Evolutionary conservation across 2,113 vertebrate genomes (phyloP).

Genomic region (Tachysurus vachellii): DNA sequence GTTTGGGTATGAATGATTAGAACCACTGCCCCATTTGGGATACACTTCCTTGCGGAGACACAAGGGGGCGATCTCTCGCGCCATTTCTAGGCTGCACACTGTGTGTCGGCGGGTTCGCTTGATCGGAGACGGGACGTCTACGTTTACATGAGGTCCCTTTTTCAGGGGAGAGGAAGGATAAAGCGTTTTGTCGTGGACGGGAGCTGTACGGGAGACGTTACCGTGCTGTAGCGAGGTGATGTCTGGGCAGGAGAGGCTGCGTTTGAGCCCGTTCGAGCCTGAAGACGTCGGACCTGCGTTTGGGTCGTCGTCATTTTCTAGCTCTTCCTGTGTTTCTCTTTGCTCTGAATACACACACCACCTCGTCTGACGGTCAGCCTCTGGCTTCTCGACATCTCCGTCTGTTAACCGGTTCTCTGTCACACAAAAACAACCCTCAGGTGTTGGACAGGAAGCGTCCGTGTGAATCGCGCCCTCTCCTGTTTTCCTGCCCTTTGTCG

Average conservation of each 20-base stretch:
- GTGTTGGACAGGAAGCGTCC: background rate
- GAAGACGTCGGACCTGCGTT: background rate
- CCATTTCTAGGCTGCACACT: slow-evolving; percentile 79
- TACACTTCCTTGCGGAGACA: slow-evolving; percentile 90
- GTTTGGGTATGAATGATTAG: slow-evolving; percentile 48
- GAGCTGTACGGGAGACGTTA: slow-evolving; percentile 40
- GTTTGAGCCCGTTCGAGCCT: slow-evolving; percentile 63
- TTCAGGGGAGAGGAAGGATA: slow-evolving; percentile 38
- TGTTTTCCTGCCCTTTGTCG: background rate
- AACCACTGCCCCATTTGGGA: slow-evolving; percentile 68
- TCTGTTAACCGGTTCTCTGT: background rate
- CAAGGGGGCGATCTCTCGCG: slow-evolving; percentile 70
- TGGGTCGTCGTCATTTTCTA: background rate
- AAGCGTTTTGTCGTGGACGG: slow-evolving; percentile 52
- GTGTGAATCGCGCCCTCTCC: background rate
- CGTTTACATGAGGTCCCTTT: slow-evolving; percentile 25
- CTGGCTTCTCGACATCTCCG: too few relatives aligned
- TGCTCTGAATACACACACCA: background rate
- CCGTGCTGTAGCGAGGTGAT: slow-evolving; percentile 59
- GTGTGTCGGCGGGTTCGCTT: slow-evolving; percentile 80
- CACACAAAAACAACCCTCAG: background rate
- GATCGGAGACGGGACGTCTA: slow-evolving; percentile 42
- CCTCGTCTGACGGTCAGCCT: background rate
- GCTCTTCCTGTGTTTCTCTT: background rate
- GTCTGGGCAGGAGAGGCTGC: slow-evolving; percentile 82